Evolutionary conservation across 2,888 invertebrate genomes (phyloP), one percentile per base, ranked within the genome.

Genomic region (Cancer borealis): DNA sequence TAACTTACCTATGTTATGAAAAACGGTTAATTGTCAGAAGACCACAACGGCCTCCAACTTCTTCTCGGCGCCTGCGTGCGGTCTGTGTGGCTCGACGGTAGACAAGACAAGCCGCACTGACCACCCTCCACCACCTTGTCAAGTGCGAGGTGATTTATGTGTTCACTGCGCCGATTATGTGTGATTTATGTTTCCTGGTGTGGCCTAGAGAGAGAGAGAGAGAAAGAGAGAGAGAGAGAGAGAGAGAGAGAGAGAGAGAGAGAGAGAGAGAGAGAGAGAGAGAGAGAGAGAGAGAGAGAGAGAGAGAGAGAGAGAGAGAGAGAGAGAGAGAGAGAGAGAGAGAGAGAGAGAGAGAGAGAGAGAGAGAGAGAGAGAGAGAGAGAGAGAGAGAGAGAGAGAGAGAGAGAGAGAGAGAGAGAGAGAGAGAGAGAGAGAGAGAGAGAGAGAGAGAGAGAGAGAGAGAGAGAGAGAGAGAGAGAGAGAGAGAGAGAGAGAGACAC

Each of bases 221-320:
- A 90, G 90, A 90, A 54, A 90, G 90, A 90, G 90, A 90, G 90
- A 90, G 90, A 90, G 90, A 90, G 90, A 90, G 90, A 90, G 54
- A 54, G 90, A 47, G 90, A 90, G 54, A 90, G 54, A 54, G 90
- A 90, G 90, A 90, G 54, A 54, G 47, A 49, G 90, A 54, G 90
- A 90, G 90, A 54, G 90, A 90, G 54, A 90, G 54, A 90, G 54
- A 90, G 54, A 90, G 54, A 90, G 49, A 90, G 54, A 90, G 54
- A 90, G 79, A 79, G 79, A 79, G 79, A 79, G 79, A 79, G 79
- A 79, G 79, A 79, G 79, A 79, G 79, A 79, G 79, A 79, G 79
- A 79, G 79, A 79, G 79, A 79, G 79, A 79, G 79, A 21, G 14
- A 66, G 21, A 54, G 54, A 54, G 54, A 54, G 54, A 54, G 54